Evolutionary conservation across 2,888 invertebrate genomes (phyloP).

Genomic region (Cosmopolites sordidus): DNA sequence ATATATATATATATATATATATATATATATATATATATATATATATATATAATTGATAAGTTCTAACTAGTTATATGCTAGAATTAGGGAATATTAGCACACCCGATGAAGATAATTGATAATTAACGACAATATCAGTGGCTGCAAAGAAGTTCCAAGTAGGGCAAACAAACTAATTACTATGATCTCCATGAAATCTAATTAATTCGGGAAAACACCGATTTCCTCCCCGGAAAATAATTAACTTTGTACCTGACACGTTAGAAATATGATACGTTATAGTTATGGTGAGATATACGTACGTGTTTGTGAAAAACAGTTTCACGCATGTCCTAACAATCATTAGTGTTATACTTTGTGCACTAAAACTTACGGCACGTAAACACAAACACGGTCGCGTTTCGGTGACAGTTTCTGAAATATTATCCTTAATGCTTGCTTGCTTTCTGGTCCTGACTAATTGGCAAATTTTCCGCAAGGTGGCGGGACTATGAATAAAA

Average conservation of each 20-base stretch:
- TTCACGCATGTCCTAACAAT: constrained; percentile 32
- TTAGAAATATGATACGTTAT: constrained; percentile 13
- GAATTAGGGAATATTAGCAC: no score
- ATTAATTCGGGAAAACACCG: not conserved
- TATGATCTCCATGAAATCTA: not conserved
- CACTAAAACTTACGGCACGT: constrained; percentile 21
- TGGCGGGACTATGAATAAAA: not conserved
- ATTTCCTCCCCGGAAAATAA: constrained; percentile 1
- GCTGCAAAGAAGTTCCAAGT: no score
- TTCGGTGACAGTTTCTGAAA: constrained; percentile 30
- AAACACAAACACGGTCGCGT: constrained; percentile 14
- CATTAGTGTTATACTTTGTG: constrained; percentile 27
- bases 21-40: no score
- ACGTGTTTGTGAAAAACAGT: constrained; percentile 27
- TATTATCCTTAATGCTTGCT: constrained; percentile 23
- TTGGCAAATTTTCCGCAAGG: constrained; percentile 2
- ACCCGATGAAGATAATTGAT: no score
- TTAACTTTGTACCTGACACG: constrained; percentile 14
- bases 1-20: no score
- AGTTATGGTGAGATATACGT: constrained; percentile 1
- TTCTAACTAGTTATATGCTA: no score
- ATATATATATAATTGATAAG: no score
- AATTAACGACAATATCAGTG: no score
- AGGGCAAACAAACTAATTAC: not conserved
- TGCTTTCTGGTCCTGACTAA: constrained; percentile 5